Evolutionary conservation across 2,113 vertebrate genomes (phyloP).

Genomic region (Acinonyx jubatus): DNA sequence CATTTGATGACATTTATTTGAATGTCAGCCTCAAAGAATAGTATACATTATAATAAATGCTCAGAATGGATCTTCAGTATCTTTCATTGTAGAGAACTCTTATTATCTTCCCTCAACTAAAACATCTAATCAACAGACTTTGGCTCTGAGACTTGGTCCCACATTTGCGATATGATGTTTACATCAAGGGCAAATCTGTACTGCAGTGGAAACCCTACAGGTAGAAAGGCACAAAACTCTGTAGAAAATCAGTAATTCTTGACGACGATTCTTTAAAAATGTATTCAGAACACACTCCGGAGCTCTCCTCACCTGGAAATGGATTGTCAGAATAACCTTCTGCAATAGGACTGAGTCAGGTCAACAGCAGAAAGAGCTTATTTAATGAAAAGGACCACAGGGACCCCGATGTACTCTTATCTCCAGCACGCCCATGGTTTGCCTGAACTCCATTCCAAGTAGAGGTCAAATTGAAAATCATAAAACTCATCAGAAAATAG

Average conservation of each 20-base stretch:
- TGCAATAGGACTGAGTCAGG: accelerated
- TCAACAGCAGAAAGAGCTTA: background rate
- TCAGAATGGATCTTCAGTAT: background rate
- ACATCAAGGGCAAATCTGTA: background rate
- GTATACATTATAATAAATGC: background rate
- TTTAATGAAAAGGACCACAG: background rate
- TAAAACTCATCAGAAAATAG: background rate
- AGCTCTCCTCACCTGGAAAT: background rate
- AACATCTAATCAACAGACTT: background rate
- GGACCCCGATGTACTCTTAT: background rate
- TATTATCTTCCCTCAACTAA: background rate
- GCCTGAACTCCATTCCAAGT: background rate
- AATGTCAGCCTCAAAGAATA: background rate
- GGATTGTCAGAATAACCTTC: background rate
- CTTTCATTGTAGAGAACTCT: background rate
- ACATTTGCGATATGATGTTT: background rate
- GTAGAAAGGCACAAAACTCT: background rate
- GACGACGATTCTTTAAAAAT: background rate
- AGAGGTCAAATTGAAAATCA: background rate
- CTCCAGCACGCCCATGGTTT: background rate
- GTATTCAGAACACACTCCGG: background rate
- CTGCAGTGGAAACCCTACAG: background rate
- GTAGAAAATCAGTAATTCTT: background rate
- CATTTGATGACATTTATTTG: background rate
- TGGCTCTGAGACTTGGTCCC: background rate